phyloP scores from a whole-genome alignment of 2,797 vertebrate genomes.

The Centroberyx gerrardi region DNA sequence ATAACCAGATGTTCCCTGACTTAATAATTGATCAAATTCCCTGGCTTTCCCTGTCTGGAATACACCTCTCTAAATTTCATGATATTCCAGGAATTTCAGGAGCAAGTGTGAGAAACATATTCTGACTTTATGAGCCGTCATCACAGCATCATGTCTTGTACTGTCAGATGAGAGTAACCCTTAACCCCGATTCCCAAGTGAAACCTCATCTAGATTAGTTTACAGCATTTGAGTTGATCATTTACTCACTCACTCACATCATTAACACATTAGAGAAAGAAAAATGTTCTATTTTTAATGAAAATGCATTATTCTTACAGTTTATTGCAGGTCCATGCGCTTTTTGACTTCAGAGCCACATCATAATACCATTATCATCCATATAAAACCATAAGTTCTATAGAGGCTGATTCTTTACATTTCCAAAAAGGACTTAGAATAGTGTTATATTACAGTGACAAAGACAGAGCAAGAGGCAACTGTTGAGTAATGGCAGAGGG shows the following conservation, averaged over 20 bases:
- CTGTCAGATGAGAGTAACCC: conserved; percentile 6
- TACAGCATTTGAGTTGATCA: background rate
- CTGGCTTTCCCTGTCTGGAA: no score
- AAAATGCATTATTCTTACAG: conserved; percentile 58
- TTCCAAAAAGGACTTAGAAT: conserved; percentile 38
- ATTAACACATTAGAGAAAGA: background rate
- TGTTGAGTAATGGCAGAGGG: conserved; percentile 22
- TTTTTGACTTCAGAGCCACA: conserved; percentile 73
- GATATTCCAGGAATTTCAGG: no score
- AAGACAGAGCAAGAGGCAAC: conserved; percentile 28
- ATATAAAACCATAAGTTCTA: conserved; percentile 50
- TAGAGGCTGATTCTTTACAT: conserved; percentile 34
- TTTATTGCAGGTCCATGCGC: conserved; percentile 77
- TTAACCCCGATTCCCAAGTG: conserved; percentile 19
- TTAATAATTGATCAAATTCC: no score
- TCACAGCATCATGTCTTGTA: background rate
- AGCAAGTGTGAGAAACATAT: background rate
- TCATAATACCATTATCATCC: conserved; percentile 51
- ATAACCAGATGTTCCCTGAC: no score
- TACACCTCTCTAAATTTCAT: no score
- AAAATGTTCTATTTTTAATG: conserved; percentile 25
- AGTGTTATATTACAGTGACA: conserved; percentile 43
- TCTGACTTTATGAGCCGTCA: background rate
- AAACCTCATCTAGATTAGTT: background rate
- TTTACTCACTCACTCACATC: background rate